A percentile compares a stretch with the other conserved stretches of the same genome.
Evolutionary conservation across 2,797 vertebrate species (phyloP).

Genomic region (Glossophaga mutica): DNA sequence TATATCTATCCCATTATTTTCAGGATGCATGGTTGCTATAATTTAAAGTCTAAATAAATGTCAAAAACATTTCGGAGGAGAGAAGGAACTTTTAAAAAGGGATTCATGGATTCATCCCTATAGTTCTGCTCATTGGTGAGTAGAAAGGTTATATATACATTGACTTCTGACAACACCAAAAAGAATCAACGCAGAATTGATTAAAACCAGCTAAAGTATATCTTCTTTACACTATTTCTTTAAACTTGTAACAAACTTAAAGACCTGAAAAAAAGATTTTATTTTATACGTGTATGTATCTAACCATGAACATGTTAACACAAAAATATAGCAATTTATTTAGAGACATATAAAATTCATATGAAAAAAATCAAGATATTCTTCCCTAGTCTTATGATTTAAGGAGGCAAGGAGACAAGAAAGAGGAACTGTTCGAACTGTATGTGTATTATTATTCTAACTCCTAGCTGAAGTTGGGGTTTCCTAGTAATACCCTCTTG

Average conservation of each 20-base stretch:
- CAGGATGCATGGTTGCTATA: not conserved
- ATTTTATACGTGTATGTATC: not conserved
- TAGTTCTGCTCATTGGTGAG: not conserved
- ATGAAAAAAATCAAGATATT: conserved; percentile 37
- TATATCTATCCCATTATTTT: not conserved
- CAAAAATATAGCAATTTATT: not conserved
- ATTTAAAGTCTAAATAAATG: conserved; percentile 18
- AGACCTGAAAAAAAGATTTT: conserved; percentile 1
- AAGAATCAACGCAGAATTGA: not conserved
- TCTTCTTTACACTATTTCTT: not conserved
- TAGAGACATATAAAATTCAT: conserved; percentile 6
- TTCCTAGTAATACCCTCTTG: conserved; percentile 35
- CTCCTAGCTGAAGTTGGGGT: not conserved
- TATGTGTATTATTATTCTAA: not conserved
- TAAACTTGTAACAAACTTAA: not conserved
- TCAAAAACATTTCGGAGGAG: not conserved
- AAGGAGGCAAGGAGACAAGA: not conserved
- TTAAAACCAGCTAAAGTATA: not conserved
- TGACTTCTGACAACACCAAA: not conserved
- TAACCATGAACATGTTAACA: not conserved
- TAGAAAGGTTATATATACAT: not conserved
- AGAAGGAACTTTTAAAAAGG: not conserved
- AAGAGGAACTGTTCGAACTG: not conserved
- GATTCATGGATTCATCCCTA: not conserved
- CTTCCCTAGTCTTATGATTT: not conserved